Evolutionary conservation across 1,140 invertebrate species (phyloP).

Genomic region (Bombus waltoni): DNA sequence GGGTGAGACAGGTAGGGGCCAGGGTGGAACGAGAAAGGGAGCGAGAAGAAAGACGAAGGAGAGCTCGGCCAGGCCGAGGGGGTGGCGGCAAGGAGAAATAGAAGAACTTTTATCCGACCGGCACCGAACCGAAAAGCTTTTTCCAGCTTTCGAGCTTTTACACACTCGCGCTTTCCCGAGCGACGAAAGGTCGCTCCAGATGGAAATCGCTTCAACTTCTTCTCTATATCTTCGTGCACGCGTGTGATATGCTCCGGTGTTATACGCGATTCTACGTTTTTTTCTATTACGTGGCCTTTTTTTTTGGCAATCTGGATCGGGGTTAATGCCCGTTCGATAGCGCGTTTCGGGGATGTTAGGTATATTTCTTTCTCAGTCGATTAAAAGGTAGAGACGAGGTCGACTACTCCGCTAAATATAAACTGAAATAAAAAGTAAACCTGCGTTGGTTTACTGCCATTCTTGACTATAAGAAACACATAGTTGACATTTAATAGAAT

Average conservation of each 20-base stretch:
- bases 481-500: too few species aligned
- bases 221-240: constrained; percentile 18
- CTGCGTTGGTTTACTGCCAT: too few species aligned
- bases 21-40: constrained; percentile 26
- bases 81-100: constrained; percentile 67
- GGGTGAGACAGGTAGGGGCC: constrained; percentile 24
- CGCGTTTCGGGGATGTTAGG: too few species aligned
- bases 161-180: constrained; percentile 65
- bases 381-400: too few species aligned
- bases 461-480: too few species aligned
- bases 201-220: constrained; percentile 60
- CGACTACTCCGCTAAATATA: too few species aligned
- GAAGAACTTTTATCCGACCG: constrained; percentile 73
- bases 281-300: neutral
- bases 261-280: neutral
- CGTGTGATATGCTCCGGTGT: neutral
- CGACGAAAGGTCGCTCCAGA: constrained; percentile 53
- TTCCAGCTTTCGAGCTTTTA: constrained; percentile 75
- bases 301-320: neutral
- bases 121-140: constrained; percentile 69
- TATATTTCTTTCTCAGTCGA: too few species aligned
- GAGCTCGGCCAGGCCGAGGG: neutral
- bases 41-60: constrained; percentile 42
- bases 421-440: too few species aligned
- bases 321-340: neutral